A percentile compares a stretch with the other conserved stretches of the same genome.
Conservation (phyloP, 2,888 invertebrate genomes). For the Erpobdella octoculata region DNA sequence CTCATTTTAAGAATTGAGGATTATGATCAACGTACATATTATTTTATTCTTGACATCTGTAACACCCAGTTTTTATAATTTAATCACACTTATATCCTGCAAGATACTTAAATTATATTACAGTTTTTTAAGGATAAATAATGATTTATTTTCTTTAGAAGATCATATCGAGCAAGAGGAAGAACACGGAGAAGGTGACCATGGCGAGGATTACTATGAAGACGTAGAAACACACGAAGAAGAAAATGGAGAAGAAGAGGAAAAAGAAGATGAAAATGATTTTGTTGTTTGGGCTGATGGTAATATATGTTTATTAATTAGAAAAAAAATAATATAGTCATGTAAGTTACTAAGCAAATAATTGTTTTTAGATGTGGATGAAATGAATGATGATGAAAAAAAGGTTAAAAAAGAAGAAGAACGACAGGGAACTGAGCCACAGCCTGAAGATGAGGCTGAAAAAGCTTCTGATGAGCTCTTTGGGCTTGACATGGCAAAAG, state of each 20-base stretch:
- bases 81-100: no score
- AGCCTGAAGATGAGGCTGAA: neutral
- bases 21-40: conserved; percentile 28
- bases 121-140: no score
- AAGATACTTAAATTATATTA: no score
- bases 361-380: conserved; percentile 13
- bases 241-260: conserved; percentile 18
- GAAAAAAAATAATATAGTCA: neutral
- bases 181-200: neutral
- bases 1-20: conserved; percentile 22
- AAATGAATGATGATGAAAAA: conserved; percentile 15
- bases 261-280: conserved; percentile 30
- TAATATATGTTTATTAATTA: neutral
- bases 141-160: no score
- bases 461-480: neutral
- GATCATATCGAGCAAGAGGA: no score
- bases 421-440: neutral
- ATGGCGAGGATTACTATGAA: neutral
- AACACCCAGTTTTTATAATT: no score
- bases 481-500: conserved; percentile 20
- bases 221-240: neutral
- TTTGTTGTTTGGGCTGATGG: conserved; percentile 34
- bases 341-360: neutral
- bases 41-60: no score
- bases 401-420: conserved; percentile 8